phyloP scores from a whole-genome alignment of 2,888 invertebrate species.

The Scotopteryx bipunctaria region DNA sequence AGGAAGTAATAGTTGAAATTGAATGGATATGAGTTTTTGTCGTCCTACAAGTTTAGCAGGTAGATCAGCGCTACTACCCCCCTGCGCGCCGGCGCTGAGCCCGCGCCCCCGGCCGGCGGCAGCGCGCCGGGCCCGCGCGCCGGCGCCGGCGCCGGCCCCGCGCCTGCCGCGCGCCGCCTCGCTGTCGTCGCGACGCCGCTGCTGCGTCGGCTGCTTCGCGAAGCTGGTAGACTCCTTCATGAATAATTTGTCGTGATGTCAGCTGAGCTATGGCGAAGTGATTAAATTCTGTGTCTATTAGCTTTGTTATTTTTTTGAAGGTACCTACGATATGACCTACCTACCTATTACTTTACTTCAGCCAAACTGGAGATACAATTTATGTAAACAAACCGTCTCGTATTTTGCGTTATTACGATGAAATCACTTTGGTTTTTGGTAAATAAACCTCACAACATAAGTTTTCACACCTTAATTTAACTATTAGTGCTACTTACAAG shows the following conservation, averaged over 20 bases:
- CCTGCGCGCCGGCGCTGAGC: background rate
- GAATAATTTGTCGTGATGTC: conserved; percentile 51
- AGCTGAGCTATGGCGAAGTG: background rate
- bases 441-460: too few species aligned
- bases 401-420: too few species aligned
- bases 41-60: conserved; percentile 22
- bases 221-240: conserved; percentile 70
- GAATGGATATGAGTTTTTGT: conserved; percentile 26
- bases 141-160: conserved; percentile 18
- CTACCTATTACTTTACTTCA: too few species aligned
- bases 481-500: too few species aligned
- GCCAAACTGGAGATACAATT: too few species aligned
- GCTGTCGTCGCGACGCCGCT: conserved; percentile 38
- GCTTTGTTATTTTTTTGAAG: background rate
- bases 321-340: background rate
- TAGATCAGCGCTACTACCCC: conserved; percentile 21
- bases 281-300: conserved; percentile 3
- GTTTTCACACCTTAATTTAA: too few species aligned
- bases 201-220: conserved; percentile 58
- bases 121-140: background rate
- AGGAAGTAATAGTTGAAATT: background rate
- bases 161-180: conserved; percentile 28
- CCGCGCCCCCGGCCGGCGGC: conserved; percentile 1
- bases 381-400: too few species aligned
- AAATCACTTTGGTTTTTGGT: too few species aligned